These are phyloP conservation scores for Palloptera scutellata DNA, from an alignment of 2,888 invertebrate genomes.

Conservation along the genomic window DNA sequence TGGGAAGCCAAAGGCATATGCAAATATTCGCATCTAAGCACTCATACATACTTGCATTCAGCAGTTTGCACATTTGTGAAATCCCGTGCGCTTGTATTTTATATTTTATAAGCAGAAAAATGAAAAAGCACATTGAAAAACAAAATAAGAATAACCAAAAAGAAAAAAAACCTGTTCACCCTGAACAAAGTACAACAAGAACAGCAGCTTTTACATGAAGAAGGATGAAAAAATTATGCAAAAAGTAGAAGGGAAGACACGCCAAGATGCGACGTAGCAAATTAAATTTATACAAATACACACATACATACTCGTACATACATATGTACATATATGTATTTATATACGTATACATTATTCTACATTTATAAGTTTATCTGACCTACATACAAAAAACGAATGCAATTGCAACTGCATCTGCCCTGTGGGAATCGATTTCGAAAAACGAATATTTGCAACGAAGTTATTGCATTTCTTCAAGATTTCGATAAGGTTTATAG, in stretches of 20 bases:
- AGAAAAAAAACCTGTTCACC: slow-evolving; percentile 8
- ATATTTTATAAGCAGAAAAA: not conserved
- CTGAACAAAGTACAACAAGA: slow-evolving; percentile 2
- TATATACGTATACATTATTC: not conserved
- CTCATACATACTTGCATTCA: not conserved
- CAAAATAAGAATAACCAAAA: not conserved
- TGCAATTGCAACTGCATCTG: too few relatives aligned
- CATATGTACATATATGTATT: not conserved
- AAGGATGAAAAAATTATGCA: not conserved
- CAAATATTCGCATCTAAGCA: too few relatives aligned
- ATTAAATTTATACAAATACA: not conserved
- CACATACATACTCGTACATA: not conserved
- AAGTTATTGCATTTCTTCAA: too few relatives aligned
- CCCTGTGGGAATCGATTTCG: too few relatives aligned
- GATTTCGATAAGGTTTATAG: too few relatives aligned
- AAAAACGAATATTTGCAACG: too few relatives aligned
- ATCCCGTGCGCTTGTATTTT: too few relatives aligned
- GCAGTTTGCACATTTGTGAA: too few relatives aligned
- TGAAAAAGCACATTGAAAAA: not conserved
- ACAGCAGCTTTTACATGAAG: not conserved
- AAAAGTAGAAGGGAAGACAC: not conserved
- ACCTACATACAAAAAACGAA: not conserved
- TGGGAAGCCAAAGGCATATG: too few relatives aligned
- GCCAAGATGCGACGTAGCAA: not conserved
- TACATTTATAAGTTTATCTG: not conserved